A percentile compares a stretch with the other conserved stretches of the same genome.
Evolutionary conservation across 2,888 invertebrate species (phyloP).

Genomic region (Tillus elongatus): DNA sequence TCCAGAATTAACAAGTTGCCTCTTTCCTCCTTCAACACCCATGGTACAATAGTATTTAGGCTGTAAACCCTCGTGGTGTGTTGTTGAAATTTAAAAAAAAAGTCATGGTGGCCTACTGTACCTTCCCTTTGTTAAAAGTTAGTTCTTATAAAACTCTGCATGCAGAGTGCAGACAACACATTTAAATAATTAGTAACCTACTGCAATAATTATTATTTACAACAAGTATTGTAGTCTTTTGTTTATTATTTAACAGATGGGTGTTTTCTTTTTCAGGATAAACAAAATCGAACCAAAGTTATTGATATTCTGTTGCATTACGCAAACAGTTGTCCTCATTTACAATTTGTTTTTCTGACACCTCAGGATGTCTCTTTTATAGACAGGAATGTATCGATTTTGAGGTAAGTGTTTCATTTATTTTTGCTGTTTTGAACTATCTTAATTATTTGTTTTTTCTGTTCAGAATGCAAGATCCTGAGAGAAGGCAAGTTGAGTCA

Average conservation of each 20-base stretch:
- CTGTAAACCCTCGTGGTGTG: too few species aligned
- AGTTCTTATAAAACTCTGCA: too few species aligned
- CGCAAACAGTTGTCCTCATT: conserved; percentile 54
- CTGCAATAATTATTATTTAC: not conserved
- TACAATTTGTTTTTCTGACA: conserved; percentile 85
- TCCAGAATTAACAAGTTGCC: too few species aligned
- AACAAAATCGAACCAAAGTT: conserved; percentile 69
- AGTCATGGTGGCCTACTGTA: too few species aligned
- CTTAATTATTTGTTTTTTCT: not conserved
- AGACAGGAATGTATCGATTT: conserved; percentile 30
- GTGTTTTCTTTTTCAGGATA: conserved; percentile 53
- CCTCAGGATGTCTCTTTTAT: conserved; percentile 65
- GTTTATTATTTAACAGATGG: conserved; percentile 5
- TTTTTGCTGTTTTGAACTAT: not conserved
- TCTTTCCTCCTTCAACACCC: too few species aligned
- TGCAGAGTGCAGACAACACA: too few species aligned
- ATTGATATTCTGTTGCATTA: conserved; percentile 70
- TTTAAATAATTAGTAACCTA: too few species aligned
- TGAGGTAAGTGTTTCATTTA: conserved; percentile 26
- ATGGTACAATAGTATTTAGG: too few species aligned
- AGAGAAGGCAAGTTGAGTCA: too few species aligned
- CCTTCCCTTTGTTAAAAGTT: too few species aligned
- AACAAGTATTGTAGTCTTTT: not conserved
- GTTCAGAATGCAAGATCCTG: conserved; percentile 1
- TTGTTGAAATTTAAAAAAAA: too few species aligned